Evolutionary conservation across 2,888 invertebrate species (phyloP), one percentile per base, ranked within the genome.

Genomic region (Drosophila neoperkinsi): DNA sequence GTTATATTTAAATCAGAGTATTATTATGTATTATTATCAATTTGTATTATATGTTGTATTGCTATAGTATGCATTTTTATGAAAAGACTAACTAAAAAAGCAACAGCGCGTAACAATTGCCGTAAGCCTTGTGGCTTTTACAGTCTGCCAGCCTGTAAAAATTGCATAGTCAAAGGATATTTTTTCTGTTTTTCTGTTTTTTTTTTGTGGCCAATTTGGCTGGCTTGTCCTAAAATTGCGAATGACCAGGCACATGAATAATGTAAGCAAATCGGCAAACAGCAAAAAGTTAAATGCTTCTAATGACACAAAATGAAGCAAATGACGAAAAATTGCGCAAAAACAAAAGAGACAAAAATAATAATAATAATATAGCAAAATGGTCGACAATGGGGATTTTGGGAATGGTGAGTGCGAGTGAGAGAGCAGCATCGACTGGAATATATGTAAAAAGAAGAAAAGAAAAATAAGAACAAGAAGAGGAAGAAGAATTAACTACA

Each of bases 241-340:
- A 83, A 59, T 70, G 73, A 67, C 61, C 63, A 61, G 60, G 38
- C 68, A 60, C 74, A 80, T 85, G 84, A 85, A 85, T 85, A 85
- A 90, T 85, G 87, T 62, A 85, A 71, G 87, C 73, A 84, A 91
- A 86, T 85, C 88, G 86, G 71, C 85, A 84, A 88, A 88, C 50
- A 75, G 86, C 90, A 87, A 85, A 82, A 90, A 91, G 87, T 91
- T 87, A 91, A 87, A 90, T 90, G 83, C 87, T 90, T 91, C 90
- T 91, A 87, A 87, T 91, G 86, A 77, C 88, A 84, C 63, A 85
- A 91, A 87, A 90, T 91, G 88, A 85, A 74, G 77, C 75, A 90
- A 87, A 88, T 90, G 82, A 82, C 91, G 90, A 84, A 87, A 82
- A 90, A 90, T 80, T 73, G 88, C 69, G 78, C 83, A 82, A 89